phyloP scores from a whole-genome alignment of 2,113 vertebrate genomes.

The Chlorocebus sabaeus region DNA sequence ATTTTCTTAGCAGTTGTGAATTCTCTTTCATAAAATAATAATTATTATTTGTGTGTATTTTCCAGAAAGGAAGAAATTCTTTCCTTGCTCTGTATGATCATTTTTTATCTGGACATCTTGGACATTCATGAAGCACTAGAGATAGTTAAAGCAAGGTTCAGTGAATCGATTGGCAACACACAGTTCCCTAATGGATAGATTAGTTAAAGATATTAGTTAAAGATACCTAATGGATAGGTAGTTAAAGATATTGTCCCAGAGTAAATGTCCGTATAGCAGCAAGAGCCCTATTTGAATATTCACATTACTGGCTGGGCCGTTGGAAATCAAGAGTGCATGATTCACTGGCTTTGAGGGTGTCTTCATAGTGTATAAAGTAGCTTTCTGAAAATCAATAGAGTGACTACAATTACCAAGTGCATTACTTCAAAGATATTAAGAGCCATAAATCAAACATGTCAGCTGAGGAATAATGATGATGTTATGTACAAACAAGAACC shows the following conservation, averaged over 20 bases:
- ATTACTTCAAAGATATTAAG: slow-evolving; percentile 79
- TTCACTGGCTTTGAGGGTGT: slow-evolving; percentile 71
- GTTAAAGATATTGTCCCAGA: slow-evolving; percentile 67
- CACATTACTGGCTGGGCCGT: slow-evolving; percentile 57
- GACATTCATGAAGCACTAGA: slow-evolving; percentile 67
- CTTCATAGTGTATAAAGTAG: slow-evolving; percentile 72
- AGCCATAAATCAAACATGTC: slow-evolving; percentile 77
- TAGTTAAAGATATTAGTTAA: slow-evolving; percentile 1
- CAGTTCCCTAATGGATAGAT: slow-evolving; percentile 66
- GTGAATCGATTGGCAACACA: slow-evolving; percentile 67
- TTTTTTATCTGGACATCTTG: slow-evolving; percentile 76
- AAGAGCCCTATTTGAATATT: slow-evolving; percentile 70
- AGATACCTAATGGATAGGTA: not conserved
- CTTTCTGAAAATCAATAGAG: slow-evolving; percentile 83
- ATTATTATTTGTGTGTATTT: slow-evolving; percentile 72
- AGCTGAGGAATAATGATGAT: slow-evolving; percentile 63
- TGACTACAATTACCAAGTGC: slow-evolving; percentile 79
- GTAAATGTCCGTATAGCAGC: slow-evolving; percentile 59
- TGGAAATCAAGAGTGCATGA: slow-evolving; percentile 64
- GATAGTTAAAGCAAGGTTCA: slow-evolving; percentile 64
- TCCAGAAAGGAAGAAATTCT: slow-evolving; percentile 73
- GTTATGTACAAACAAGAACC: slow-evolving; percentile 58
- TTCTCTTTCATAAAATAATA: slow-evolving; percentile 50
- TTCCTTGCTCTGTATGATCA: slow-evolving; percentile 63
- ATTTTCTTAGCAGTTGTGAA: slow-evolving; percentile 6